These are phyloP conservation scores for Hirtodrosophila duncani DNA, from an alignment of 2,888 invertebrate genomes.

Conservation along the genomic window DNA sequence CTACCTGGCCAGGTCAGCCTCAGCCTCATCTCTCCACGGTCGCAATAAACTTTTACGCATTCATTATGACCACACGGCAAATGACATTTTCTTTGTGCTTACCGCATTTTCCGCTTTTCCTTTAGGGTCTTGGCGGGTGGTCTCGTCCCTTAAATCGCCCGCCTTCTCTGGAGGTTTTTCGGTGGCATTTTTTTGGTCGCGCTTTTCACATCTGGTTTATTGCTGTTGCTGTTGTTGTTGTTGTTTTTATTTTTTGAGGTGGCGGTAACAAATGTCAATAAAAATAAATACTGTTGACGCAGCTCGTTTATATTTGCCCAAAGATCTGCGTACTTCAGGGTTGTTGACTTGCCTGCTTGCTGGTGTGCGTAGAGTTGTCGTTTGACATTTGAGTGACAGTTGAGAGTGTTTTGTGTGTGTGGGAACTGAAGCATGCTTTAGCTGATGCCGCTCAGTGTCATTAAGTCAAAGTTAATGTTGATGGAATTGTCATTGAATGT, in stretches of 20 bases:
- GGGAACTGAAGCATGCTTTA: constrained; percentile 29
- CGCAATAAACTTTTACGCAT: constrained; percentile 69
- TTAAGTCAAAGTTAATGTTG: constrained; percentile 30
- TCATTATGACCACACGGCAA: constrained; percentile 65
- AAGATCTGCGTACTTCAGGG: no score
- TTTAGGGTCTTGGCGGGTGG: constrained; percentile 25
- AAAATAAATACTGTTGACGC: constrained; percentile 64
- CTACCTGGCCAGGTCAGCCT: constrained; percentile 20
- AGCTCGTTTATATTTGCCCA: constrained; percentile 34
- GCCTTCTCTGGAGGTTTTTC: constrained; percentile 38
- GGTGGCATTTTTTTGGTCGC: constrained; percentile 13
- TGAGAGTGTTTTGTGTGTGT: constrained; percentile 1
- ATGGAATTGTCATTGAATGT: constrained; percentile 36
- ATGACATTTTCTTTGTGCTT: constrained; percentile 64
- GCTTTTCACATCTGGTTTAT: constrained; percentile 1
- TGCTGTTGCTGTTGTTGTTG: constrained; percentile 3
- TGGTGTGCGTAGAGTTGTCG: constrained; percentile 34
- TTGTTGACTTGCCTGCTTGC: constrained; percentile 24
- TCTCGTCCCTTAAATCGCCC: constrained; percentile 63
- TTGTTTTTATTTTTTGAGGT: constrained; percentile 14
- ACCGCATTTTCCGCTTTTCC: constrained; percentile 44
- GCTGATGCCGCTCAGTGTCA: constrained; percentile 47
- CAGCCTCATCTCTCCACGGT: constrained; percentile 3
- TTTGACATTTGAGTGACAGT: constrained; percentile 34
- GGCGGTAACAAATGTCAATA: constrained; percentile 55